A percentile compares a stretch with the other conserved stretches of the same genome.
Conservation (phyloP, 2,888 invertebrate species). For the Nomada goodeniana region DNA sequence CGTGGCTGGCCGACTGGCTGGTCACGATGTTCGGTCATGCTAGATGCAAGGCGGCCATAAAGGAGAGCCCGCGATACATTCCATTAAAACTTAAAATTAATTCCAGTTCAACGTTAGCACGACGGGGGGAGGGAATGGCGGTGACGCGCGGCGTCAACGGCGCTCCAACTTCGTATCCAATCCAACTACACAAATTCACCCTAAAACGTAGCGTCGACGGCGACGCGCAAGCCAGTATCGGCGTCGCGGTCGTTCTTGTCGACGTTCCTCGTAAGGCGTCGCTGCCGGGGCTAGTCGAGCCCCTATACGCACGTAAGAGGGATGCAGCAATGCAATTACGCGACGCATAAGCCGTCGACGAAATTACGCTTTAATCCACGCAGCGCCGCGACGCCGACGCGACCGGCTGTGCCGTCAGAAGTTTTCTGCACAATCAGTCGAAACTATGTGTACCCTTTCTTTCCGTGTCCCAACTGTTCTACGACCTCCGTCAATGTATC, state of each 20-base stretch:
- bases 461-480: slow-evolving; percentile 14
- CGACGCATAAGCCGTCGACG: slow-evolving; percentile 80
- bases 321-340: slow-evolving; percentile 82
- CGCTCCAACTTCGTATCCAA: slow-evolving; percentile 78
- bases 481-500: slow-evolving; percentile 36
- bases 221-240: slow-evolving; percentile 41
- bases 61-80: slow-evolving; percentile 73
- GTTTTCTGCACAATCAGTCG: slow-evolving; percentile 36
- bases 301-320: slow-evolving; percentile 70
- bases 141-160: slow-evolving; percentile 72
- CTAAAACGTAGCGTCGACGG: slow-evolving; percentile 72
- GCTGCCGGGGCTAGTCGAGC: slow-evolving; percentile 49
- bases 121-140: slow-evolving; percentile 52
- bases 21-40: slow-evolving; percentile 45
- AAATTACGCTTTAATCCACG: slow-evolving; percentile 81
- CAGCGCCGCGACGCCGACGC: slow-evolving; percentile 39
- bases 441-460: slow-evolving; percentile 38
- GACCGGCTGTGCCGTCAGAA: slow-evolving; percentile 52
- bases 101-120: slow-evolving; percentile 65
- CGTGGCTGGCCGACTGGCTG: slow-evolving; percentile 50
- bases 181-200: slow-evolving; percentile 80
- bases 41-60: slow-evolving; percentile 71
- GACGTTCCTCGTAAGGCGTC: slow-evolving; percentile 39
- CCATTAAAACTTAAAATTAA: slow-evolving; percentile 81
- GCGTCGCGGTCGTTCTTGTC: slow-evolving; percentile 44